Base-by-base conservation (phyloP, 2,797 vertebrate genomes). In the Tangara arthus region DNA sequence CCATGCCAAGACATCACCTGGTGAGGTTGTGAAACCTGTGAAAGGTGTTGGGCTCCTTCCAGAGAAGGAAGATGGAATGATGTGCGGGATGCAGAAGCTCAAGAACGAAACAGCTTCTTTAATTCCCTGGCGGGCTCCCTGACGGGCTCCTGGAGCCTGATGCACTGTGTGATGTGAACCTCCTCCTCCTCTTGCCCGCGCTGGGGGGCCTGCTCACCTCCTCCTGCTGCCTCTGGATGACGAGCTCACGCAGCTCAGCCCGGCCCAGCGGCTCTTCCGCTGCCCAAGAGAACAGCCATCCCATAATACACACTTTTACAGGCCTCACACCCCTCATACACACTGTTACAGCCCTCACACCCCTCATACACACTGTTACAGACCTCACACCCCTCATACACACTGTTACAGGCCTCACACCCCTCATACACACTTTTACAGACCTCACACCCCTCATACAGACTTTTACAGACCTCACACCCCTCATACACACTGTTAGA, bases 241-340 rank as follows among this genome's bases (percentile, higher is more conserved):
- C 0, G 70, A 98, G 22, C 65, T 89, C 72, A 11, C 49, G 50
- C 19, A 98, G 89, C 44, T 37, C 70, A 5, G 1, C 4, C 1
- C 93, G 81, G 70, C 90, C 94, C 93, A 98, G 77, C 0, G 97
- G 97, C 6, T 57, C 83, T 0, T 97, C 97, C 3, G 7, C 98
- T 97, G 94, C 32, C 12, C 71, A 22, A 81, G 65, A 80, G 81
- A 34, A 75, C 1, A 8, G 7, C 39, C 17, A 1, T 7, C 27
- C 26, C 2, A 3, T 82, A 39, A 89, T 1, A 0, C 12, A 27
- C 1, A 0, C 4, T 6, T 2, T 10, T 5, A 3, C 3, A 2
- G 5, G 6, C 15, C 47, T 57, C 20, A 37, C 8, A 55, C 8
- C 18, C 12, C 30, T 47, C 46, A 88, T 1, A 0, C 11, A 26